Base-by-base conservation (phyloP, 2,888 invertebrate genomes). In the Cataglyphis cursor region DNA sequence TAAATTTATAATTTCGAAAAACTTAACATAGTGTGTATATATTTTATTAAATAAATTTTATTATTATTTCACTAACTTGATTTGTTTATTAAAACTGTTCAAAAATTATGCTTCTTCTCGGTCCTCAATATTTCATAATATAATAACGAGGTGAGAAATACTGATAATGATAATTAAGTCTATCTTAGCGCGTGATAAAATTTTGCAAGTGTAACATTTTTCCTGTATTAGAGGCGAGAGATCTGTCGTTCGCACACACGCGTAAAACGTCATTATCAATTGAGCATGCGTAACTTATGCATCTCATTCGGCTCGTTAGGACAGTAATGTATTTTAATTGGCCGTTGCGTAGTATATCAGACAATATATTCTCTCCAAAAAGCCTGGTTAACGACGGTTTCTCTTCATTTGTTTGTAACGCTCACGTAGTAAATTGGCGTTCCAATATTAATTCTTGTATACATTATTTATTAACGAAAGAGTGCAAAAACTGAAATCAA, bases 321-420 rank as follows among this genome's bases (percentile, higher is more conserved):
- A 9, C 92, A 85, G 86, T 93, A 93, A 94, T 94, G 92, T 94
- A 93, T 93, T 94, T 93, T 94, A 94, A 94, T 94, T 94, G 94
- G 91, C 88, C 87, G 62, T 87, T 81, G 75, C 78, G 81, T 68
- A 81, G 68, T 80, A 81, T 68, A 81, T 68, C 44, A 87, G 78
- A 82, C 81, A 86, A 90, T 84, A 66, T 44, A 62, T 65, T 61
- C 61, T 61, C 38, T 76, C 38, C 54, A 24, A 80, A 84, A 82
- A 84, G 59, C 35, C 35, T 41, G 21, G 24, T 68, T 48, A 28
- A 76, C 15, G 15, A 24, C 21, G 61, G 51, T 74, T 61, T 73
- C 48, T 54, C 28, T 51, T n/a, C 15, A 21, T 35, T 65, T 6
- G 18, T 35, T 65, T 5, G 31, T 8, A 48, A 48, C 18, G 10